Evolutionary conservation across 1,140 invertebrate genomes (phyloP).

Genomic region (Aphidius ervi): DNA sequence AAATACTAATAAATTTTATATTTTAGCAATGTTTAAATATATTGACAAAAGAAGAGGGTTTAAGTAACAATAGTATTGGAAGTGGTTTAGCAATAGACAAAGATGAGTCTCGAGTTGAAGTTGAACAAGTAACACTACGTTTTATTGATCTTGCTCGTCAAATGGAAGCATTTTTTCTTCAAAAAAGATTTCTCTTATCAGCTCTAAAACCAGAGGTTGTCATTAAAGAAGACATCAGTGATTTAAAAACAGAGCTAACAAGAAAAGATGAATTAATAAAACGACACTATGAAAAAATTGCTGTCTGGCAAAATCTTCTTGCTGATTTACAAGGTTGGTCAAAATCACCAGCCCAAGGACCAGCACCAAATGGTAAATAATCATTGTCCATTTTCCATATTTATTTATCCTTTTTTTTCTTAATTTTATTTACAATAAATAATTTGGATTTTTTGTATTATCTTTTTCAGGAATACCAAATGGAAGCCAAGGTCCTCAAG

Average conservation of each 20-base stretch:
- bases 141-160: conserved; percentile 88
- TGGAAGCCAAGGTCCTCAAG: conserved; percentile 21
- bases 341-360: conserved; percentile 50
- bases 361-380: conserved; percentile 49
- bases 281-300: conserved; percentile 85
- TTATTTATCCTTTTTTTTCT: conserved; percentile 15
- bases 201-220: conserved; percentile 87
- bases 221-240: conserved; percentile 86
- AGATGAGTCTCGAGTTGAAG: conserved; percentile 78
- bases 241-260: conserved; percentile 75
- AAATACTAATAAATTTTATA: too few relatives aligned
- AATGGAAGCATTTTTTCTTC: conserved; percentile 92
- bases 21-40: conserved; percentile 78
- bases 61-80: conserved; percentile 54
- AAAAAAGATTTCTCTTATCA: conserved; percentile 85
- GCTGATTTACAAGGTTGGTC: conserved; percentile 65
- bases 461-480: conserved; percentile 23
- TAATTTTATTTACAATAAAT: background rate
- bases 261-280: conserved; percentile 85
- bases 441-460: background rate
- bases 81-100: conserved; percentile 63
- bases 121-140: conserved; percentile 76
- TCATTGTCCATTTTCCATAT: too few relatives aligned
- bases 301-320: conserved; percentile 82
- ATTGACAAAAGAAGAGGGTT: conserved; percentile 78